phyloP scores from a whole-genome alignment of 1,140 invertebrate species.

The Amyelois transitella region DNA sequence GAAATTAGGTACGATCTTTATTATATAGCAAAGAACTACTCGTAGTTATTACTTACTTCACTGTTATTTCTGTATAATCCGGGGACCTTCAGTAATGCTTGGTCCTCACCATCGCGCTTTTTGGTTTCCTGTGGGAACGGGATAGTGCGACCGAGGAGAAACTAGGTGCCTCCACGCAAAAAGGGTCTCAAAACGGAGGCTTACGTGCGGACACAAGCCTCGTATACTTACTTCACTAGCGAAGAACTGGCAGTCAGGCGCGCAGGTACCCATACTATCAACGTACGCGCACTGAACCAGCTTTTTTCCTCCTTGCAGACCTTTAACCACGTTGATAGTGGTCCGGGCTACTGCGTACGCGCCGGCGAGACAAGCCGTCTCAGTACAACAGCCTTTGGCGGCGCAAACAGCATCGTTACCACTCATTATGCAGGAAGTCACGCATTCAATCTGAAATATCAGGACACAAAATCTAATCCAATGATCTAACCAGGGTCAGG shows the following conservation, averaged over 20 bases:
- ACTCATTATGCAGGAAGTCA: conserved; percentile 61
- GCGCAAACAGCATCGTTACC: conserved; percentile 44
- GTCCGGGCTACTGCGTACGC: conserved; percentile 76
- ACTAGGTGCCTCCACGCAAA: too few species aligned
- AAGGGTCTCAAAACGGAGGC: too few species aligned
- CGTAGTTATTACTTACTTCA: too few species aligned
- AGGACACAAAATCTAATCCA: too few species aligned
- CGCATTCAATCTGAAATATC: conserved; percentile 53
- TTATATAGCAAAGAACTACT: too few species aligned
- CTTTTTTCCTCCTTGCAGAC: conserved; percentile 62
- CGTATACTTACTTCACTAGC: conserved; percentile 48
- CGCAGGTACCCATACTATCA: conserved; percentile 48
- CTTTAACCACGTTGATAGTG: conserved; percentile 75
- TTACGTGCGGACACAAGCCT: too few species aligned
- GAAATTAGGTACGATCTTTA: too few species aligned
- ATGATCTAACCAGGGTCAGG: too few species aligned
- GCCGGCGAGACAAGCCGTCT: conserved; percentile 62
- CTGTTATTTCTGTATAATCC: too few species aligned
- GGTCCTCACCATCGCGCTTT: too few species aligned
- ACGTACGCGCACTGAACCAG: conserved; percentile 76
- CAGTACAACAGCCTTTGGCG: conserved; percentile 39
- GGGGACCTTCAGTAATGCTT: background rate
- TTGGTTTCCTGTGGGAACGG: too few species aligned
- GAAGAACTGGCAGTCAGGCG: conserved; percentile 57
- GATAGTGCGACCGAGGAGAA: background rate